Conservation (phyloP, 1,140 invertebrate genomes). For the Saccostrea echinata region DNA sequence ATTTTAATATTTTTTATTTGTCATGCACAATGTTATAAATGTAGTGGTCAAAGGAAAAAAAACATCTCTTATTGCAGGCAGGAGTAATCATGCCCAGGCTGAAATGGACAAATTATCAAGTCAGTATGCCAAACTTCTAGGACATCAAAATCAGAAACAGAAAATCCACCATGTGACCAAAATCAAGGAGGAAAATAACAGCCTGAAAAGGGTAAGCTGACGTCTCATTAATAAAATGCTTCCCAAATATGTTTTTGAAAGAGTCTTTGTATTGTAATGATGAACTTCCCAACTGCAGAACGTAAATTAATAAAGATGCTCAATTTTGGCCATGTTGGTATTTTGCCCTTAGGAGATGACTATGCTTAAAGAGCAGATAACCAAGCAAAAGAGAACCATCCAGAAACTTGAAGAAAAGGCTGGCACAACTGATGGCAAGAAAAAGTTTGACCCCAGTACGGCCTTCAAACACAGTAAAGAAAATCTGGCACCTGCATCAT, state of each 20-base stretch:
- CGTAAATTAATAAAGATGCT: background rate
- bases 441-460: constrained; percentile 69
- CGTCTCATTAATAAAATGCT: no score
- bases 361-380: constrained; percentile 64
- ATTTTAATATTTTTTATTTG: no score
- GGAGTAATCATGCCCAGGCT: constrained; percentile 72
- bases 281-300: background rate
- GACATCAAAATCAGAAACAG: constrained; percentile 86
- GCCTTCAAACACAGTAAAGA: constrained; percentile 68
- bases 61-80: constrained; percentile 53
- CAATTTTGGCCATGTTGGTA: background rate
- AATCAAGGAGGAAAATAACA: constrained; percentile 83
- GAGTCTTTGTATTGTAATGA: constrained; percentile 40
- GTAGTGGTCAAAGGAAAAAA: no score
- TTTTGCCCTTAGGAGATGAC: constrained; percentile 60
- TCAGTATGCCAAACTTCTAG: constrained; percentile 84
- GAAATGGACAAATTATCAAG: constrained; percentile 82
- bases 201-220: constrained; percentile 81
- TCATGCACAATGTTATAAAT: background rate
- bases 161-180: constrained; percentile 85
- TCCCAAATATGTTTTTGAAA: no score
- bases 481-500: constrained; percentile 47
- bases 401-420: constrained; percentile 68
- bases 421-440: constrained; percentile 56
- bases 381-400: constrained; percentile 67